Base-by-base conservation (phyloP, 2,797 vertebrate genomes). In the Chelonia mydas region DNA sequence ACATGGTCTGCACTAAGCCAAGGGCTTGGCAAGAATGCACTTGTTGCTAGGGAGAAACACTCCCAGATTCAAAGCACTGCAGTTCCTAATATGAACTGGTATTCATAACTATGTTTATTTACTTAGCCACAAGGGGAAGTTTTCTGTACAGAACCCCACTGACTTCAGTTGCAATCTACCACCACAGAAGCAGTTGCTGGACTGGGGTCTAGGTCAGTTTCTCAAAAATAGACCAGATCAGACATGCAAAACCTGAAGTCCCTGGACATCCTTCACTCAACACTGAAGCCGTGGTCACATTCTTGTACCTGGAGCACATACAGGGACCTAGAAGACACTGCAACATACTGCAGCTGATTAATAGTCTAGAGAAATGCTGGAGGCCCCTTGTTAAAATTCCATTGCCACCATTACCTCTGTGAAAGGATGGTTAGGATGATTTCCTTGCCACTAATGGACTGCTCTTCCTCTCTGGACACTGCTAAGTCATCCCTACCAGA, bases 211-310 rank as follows among this genome's bases (percentile, higher is more conserved):
- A 83, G 21, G 33, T 54, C 89, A 83, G 54, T 57, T 28, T 31
- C 78, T 2, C 45, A 31, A 61, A 51, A 83, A 61, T 10, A 11
- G 27, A 13, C 45, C 0, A 0, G 85, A 74, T 2, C 3, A 0
- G 27, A 8, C 77, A 1, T 31, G 83, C 5, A 88, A 41, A 27
- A 59, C 3, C 5, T 91, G 89, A 85, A 88, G n/a, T 50, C 41
- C 51, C 23, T 31, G 6, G 21, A n/a, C 13, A 68, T 23, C 33
- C 79, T 55, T 10, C 28, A 37, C 33, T 28, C 8, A n/a, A 15
- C 37, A 54, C 8, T 54, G 28, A 81, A 87, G 76, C 37, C 37
- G 23, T 25, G n/a, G 68, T 76, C 72, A 28, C 72, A 76, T n/a
- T 37, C 16, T 37, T 37, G n/a, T 68, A 68, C 33, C n/a, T 21